Base-by-base conservation (phyloP, 2,113 vertebrate species). In the Eolophus roseicapilla region DNA sequence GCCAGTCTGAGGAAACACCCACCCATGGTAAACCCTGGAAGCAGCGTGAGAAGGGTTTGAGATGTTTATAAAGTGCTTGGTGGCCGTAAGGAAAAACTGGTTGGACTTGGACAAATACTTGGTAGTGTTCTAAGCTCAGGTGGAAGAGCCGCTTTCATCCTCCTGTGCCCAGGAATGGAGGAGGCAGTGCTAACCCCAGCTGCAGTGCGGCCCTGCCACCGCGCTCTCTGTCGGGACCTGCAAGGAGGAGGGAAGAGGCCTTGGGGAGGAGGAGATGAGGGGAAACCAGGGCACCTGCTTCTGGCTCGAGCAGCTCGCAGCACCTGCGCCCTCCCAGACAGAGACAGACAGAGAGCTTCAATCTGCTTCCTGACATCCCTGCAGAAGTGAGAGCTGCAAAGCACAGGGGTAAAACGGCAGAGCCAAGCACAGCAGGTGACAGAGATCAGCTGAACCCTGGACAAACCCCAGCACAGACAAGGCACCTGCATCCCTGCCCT, bases 391-490 rank as follows among this genome's bases (percentile, higher is more conserved):
- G 35, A 89, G 39, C 2, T 44, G 55, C 44, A 52, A 86, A 80
- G 33, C 20, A 25, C 53, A 53, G 21, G 24, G 39, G 29, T 43
- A 59, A 53, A 46, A 63, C 0, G 0, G 31, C 3, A 0, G 33
- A 77, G 33, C 33, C 0, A 1, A 86, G 71, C 6, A 0, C 35
- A 49, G 75, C 27, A 49, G 21, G 49, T 33, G 53, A 60, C 0
- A 0, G 50, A 70, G 69, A 46, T 46, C 25, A 47, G 53, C 49
- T 13, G 20, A 93, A 46, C 14, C 44, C 46, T 3, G 63, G 5
- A 33, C 14, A 64, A 85, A 41, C 4, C 3, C 39, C 10, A 23
- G 37, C 0, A 0, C 65, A 43, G 60, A 47, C 4, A 28, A 59
- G 20, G 39, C 39, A 31, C 17, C 49, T 4, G 5, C 1, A 2